Evolutionary conservation across 2,888 invertebrate genomes (phyloP).

Genomic region (Gymnocheta viridis): DNA sequence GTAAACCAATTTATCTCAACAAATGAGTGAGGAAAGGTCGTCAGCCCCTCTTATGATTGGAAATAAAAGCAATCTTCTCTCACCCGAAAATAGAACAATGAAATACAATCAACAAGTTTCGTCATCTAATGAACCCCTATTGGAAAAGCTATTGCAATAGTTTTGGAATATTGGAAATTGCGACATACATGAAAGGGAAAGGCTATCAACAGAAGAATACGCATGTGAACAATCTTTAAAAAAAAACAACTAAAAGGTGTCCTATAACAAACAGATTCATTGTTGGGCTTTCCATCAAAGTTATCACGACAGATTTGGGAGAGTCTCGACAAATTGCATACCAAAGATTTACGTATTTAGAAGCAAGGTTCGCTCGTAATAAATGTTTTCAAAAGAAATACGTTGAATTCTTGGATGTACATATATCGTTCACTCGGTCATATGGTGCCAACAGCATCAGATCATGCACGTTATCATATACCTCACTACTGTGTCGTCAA

Average conservation of each 20-base stretch:
- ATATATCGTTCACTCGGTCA: conserved; percentile 7
- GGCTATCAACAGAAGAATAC: conserved; percentile 22
- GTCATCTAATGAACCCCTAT: not conserved
- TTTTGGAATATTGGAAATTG: conserved; percentile 28
- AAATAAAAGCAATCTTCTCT: not conserved
- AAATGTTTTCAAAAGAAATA: not conserved
- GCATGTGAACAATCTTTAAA: conserved; percentile 29
- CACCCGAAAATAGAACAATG: not conserved
- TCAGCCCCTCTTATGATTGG: not conserved
- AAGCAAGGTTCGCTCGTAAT: not conserved
- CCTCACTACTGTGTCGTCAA: conserved; percentile 33
- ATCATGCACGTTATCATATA: not conserved
- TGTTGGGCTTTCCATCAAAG: conserved; percentile 21
- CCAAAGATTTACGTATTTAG: conserved; percentile 24
- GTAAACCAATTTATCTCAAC: not conserved
- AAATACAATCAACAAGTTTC: not conserved
- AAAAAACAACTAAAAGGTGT: conserved; percentile 34
- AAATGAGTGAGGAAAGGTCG: not conserved
- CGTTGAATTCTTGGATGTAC: conserved; percentile 16
- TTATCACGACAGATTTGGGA: not conserved
- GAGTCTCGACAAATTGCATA: conserved; percentile 13
- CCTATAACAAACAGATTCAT: conserved; percentile 39
- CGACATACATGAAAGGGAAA: not conserved
- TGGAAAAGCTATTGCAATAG: not conserved
- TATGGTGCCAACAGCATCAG: not conserved